Base-by-base conservation (phyloP, 2,113 vertebrate genomes). In the Oreocharis arfaki region DNA sequence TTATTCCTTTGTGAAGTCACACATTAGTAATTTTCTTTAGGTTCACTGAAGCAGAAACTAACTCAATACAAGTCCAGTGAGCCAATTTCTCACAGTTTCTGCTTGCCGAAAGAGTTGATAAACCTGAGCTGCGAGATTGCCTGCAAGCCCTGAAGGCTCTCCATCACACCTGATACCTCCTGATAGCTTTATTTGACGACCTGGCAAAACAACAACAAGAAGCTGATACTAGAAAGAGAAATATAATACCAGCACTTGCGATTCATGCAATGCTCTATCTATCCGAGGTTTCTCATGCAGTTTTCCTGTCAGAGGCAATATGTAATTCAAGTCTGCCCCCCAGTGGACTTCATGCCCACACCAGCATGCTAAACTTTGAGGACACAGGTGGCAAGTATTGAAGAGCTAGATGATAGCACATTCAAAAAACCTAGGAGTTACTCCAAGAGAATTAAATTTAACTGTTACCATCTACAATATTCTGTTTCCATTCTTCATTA, bases 271-370 rank as follows among this genome's bases (percentile, higher is more conserved):
- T 16, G 23, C 3, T 57, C 23, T 18, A 13, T 63, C 46, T 61
- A 15, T 18, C 26, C 46, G n/a, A 80, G 60, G 55, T 93, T 94
- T 78, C 71, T 24, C 44, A 42, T n/a, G 53, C 47, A 46, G 67
- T n/a, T 93, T 44, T 47, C 44, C 47, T 15, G 24, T 17, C 39
- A 16, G 15, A 68, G 9, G 23, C 2, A 37, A 97, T 97, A 82
- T 1, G 13, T 76, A 96, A 96, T 97, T 97, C 91, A 91, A 82
- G 95, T 50, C 84, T 88, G n/a, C 98, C 98, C 98, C 95, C 98
- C 98, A 97, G 98, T 98, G 98, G 98, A 81, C 60, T 27, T 13
- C n/a, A 2, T 32, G 60, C 26, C 84, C 57, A 89, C 14, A 46
- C 20, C 44, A 73, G 33, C 27, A 50, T n/a, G 27, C 18, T 2